Conservation (phyloP, 2,888 invertebrate genomes). For the Drosophila kuntzei region DNA sequence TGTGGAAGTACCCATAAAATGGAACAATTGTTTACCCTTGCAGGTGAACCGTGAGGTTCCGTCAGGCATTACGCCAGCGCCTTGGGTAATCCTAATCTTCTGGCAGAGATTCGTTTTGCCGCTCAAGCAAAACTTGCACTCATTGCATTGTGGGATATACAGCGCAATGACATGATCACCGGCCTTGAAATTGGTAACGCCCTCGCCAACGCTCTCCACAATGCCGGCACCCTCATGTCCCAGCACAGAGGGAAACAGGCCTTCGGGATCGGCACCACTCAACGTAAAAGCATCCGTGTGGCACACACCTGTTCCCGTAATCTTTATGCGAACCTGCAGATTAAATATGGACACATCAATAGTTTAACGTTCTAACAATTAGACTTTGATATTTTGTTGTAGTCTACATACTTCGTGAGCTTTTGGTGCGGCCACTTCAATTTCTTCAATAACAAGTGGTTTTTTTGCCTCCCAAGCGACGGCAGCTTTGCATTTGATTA, state of each 20-base stretch:
- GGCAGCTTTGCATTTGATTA: slow-evolving; percentile 96
- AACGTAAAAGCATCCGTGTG: slow-evolving; percentile 97
- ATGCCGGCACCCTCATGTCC: slow-evolving; percentile 99
- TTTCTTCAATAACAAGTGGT: slow-evolving; percentile 94
- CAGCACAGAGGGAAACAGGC: slow-evolving; percentile 95
- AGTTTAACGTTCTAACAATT: neutral
- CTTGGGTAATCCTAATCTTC: slow-evolving; percentile 94
- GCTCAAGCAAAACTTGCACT: slow-evolving; percentile 98
- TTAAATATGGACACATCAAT: neutral
- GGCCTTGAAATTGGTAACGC: slow-evolving; percentile 93
- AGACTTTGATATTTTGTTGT: slow-evolving; percentile 24
- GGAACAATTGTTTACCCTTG: slow-evolving; percentile 90
- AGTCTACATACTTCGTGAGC: slow-evolving; percentile 91
- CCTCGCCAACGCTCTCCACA: slow-evolving; percentile 98
- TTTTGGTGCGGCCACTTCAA: slow-evolving; percentile 97
- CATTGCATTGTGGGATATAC: slow-evolving; percentile 98
- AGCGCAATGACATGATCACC: slow-evolving; percentile 99
- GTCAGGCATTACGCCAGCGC: slow-evolving; percentile 96
- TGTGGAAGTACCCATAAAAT: slow-evolving; percentile 99
- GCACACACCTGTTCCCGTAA: slow-evolving; percentile 93
- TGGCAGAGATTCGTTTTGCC: slow-evolving; percentile 98
- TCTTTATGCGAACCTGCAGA: slow-evolving; percentile 88
- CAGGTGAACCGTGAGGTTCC: slow-evolving; percentile 92
- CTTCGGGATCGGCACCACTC: slow-evolving; percentile 95
- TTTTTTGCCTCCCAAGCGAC: slow-evolving; percentile 98